These are phyloP conservation scores for Drosophila bunnanda DNA, from an alignment of 2,888 invertebrate genomes.

Conservation along the genomic window DNA sequence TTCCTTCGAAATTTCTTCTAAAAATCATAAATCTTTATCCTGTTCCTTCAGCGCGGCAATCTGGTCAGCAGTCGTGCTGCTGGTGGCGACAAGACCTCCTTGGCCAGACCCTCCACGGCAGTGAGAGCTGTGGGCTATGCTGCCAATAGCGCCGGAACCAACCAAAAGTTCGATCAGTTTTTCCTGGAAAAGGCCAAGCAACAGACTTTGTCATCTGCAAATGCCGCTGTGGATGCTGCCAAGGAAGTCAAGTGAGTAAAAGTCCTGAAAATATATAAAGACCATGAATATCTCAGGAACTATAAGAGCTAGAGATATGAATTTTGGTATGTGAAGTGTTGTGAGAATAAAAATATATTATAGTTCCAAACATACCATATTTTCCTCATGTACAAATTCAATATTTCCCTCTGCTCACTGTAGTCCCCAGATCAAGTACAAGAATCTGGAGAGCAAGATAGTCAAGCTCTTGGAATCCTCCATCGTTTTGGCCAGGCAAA, in stretches of 20 bases:
- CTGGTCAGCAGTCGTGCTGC: slow-evolving; percentile 81
- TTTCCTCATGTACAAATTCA: neutral
- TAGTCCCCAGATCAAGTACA: slow-evolving; percentile 94
- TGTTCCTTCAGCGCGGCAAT: slow-evolving; percentile 78
- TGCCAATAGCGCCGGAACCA: slow-evolving; percentile 86
- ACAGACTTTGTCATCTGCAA: slow-evolving; percentile 79
- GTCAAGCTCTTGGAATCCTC: slow-evolving; percentile 96
- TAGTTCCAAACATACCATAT: neutral
- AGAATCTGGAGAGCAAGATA: slow-evolving; percentile 94
- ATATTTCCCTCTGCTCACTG: neutral
- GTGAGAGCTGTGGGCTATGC: slow-evolving; percentile 98
- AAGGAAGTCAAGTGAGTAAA: slow-evolving; percentile 85
- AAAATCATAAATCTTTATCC: neutral
- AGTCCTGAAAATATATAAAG: neutral
- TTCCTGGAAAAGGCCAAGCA: slow-evolving; percentile 86
- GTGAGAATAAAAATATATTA: neutral
- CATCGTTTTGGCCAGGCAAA: slow-evolving; percentile 86
- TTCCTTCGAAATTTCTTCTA: neutral
- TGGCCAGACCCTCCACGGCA: slow-evolving; percentile 96
- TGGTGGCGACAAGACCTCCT: slow-evolving; percentile 76
- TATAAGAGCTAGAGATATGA: neutral
- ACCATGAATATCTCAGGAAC: neutral
- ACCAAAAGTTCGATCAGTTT: slow-evolving; percentile 90
- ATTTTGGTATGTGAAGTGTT: neutral
- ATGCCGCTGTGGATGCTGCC: slow-evolving; percentile 86